Evolutionary conservation across 1,140 invertebrate species (phyloP).

Genomic region (Diuraphis noxia): DNA sequence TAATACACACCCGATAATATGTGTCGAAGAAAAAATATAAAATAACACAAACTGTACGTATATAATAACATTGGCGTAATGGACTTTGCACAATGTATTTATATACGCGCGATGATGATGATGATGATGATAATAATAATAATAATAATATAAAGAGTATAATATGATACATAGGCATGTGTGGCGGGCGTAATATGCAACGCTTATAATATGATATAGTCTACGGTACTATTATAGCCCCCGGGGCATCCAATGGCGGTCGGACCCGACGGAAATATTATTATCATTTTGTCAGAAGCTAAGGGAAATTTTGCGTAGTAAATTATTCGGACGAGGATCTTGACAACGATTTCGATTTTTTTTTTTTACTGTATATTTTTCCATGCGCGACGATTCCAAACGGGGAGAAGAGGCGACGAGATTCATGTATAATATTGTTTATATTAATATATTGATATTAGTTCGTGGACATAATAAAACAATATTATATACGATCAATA

Average conservation of each 20-base stretch:
- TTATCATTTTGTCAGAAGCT: not conserved
- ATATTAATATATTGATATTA: not conserved
- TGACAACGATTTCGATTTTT: not conserved
- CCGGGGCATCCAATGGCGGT: not conserved
- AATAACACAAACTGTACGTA: not conserved
- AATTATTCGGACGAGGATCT: not conserved
- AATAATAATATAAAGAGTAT: not conserved
- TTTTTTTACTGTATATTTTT: not conserved
- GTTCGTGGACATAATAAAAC: conserved; percentile 22
- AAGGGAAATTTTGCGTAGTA: conserved; percentile 11
- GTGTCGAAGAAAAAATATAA: conserved; percentile 4
- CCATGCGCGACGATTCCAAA: too few species aligned
- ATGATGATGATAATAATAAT: not conserved
- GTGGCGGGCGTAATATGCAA: not conserved
- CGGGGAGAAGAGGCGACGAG: not conserved
- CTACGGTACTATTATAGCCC: not conserved
- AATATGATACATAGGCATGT: not conserved
- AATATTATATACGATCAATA: conserved; percentile 32
- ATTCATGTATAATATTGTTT: not conserved
- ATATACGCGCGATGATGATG: not conserved
- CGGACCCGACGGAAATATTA: conserved; percentile 2
- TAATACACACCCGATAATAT: not conserved
- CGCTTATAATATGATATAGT: not conserved
- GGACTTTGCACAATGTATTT: conserved; percentile 12
- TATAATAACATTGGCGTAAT: conserved; percentile 31